Evolutionary conservation across 2,888 invertebrate genomes (phyloP), one percentile per base, ranked within the genome.

Genomic region (Drosophila neutralis): DNA sequence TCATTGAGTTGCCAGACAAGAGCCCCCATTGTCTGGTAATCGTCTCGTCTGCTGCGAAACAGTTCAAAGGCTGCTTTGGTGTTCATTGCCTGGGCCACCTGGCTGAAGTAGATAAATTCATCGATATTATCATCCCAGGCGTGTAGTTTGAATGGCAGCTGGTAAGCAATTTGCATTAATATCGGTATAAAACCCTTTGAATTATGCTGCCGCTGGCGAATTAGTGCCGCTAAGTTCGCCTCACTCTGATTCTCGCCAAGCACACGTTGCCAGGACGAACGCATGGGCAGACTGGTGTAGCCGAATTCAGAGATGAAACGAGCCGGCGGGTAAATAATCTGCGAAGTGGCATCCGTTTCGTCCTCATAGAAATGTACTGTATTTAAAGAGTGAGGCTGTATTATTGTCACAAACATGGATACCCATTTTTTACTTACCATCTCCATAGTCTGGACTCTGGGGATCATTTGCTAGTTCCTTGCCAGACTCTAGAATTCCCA

Each of bases 1-100:
- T 99, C 99, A 92, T 99, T 99, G n/a, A 99, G 93, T 92, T 99
- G 99, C 99, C 99, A 99, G 92, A 98, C 99, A 52, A 99, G 94
- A 0, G 98, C 98, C 0, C 99, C 99, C 98, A 98, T 99, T 0
- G 98, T 99, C 42, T 82, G 74, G 31, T 89, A 76, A 8, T 82
- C 68, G 0, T 67, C 68, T 1, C 93, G 85, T 29, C 87, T 64
- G 35, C 96, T 95, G 35, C 97, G 94, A 91, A 97, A 98, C 73
- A 95, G 94, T 91, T 99, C 98, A 0, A 97, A 96, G 92, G 98
- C 96, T 1, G 95, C 94, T 92, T 97, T 97, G 40, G 97, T 95
- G 0, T 97, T 95, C 94, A 98, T 95, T 0, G 98, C 98, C 94
- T 99, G 99, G 73, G 94, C 94, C 77, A 98, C 95, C 95, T 99